Evolutionary conservation across 53 echinoderm and acorn worm species (phyloP), one percentile per base, ranked within the genome.

Genomic region (Holothuria leucospilota): DNA sequence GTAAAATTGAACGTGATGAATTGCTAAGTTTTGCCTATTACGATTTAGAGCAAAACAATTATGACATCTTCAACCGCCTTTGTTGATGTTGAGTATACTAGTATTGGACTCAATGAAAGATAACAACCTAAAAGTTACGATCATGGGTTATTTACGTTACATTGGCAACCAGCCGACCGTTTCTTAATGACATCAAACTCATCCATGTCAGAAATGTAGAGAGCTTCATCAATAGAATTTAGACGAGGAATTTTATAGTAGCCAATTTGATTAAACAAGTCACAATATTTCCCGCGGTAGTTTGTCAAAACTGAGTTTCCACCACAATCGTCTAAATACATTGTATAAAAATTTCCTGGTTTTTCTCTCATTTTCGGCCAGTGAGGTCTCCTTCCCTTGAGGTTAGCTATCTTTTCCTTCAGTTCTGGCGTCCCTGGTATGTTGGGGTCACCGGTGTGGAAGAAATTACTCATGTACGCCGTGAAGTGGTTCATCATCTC

Each of bases 321-420:
- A 21, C 82, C 63, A 75, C 77, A 75, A 18, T 79, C 60, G 42
- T 82, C 65, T 38, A 62, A 82, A 39, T 82, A 82, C 38, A 82
- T 20, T 6, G 24, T 63, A 28, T 82, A 82, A 49, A 38, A 82
- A 64, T 34, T 63, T 11, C 82, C 82, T 8, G 63, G 82, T 40
- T 82, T 82, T 82, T 63, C 82, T 49, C 63, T 41, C 65, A 82
- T 65, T 39, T 82, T 82, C 21, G 82, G 82, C 82, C 82, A 82
- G 61, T 63, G 20, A 6, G 51, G 65, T 30, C 65, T 38, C 24
- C 38, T 82, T 13, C 82, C 82, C 62, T 63, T n/a, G n/a, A 82
- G 46, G 63, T 82, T 71, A 8, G 60, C 29, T 39, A 59, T 56
- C 40, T n/a, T 62, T 18, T 72, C 74, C 10, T 28, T 60, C 13